Evolutionary conservation across 2,113 vertebrate species (phyloP).

Genomic region (Tamias sibiricus): DNA sequence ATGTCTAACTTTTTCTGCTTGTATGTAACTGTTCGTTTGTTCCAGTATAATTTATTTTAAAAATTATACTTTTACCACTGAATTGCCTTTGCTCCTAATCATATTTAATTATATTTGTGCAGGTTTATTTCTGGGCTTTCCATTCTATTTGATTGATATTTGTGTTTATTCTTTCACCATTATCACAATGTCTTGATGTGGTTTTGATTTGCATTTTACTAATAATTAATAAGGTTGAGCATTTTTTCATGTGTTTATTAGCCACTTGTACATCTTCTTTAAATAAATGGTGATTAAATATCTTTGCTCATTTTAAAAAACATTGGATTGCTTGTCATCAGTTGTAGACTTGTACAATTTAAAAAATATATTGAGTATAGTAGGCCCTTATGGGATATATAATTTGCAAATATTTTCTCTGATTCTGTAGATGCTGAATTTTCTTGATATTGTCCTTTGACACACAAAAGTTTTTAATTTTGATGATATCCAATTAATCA

Average conservation of each 20-base stretch:
- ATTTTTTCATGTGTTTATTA: neutral
- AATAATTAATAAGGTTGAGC: neutral
- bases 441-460: neutral
- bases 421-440: neutral
- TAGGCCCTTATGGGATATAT: neutral
- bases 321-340: neutral
- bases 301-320: neutral
- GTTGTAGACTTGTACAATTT: neutral
- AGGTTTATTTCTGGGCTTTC: neutral
- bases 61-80: neutral
- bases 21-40: neutral
- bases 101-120: neutral
- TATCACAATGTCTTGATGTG: neutral
- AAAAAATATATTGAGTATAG: neutral
- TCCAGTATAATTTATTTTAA: neutral
- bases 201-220: neutral
- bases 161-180: neutral
- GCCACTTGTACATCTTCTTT: neutral
- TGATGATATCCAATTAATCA: neutral
- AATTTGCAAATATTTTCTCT: neutral
- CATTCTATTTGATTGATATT: neutral
- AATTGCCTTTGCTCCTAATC: neutral
- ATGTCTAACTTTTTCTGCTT: neutral
- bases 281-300: neutral
- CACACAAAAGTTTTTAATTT: neutral